phyloP scores from a whole-genome alignment of 2,113 vertebrate species.

The Calyptommatus sinebrachiatus region DNA sequence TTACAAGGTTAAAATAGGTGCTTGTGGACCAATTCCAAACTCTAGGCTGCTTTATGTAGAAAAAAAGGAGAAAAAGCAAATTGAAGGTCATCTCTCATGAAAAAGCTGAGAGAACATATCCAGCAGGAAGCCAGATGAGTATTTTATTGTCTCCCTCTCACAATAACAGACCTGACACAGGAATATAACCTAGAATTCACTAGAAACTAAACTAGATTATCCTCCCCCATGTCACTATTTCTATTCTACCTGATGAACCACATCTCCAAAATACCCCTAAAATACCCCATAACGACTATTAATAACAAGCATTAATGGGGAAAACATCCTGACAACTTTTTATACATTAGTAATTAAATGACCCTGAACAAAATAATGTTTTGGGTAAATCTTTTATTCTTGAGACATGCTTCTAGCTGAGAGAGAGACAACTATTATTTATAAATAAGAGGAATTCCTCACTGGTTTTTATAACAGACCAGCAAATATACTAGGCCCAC shows the following conservation, averaged over 20 bases:
- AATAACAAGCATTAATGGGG: conserved; percentile 22
- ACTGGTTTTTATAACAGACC: no score
- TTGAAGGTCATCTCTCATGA: conserved; percentile 62
- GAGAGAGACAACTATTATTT: no score
- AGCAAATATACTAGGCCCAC: no score
- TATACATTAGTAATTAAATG: conserved; percentile 32
- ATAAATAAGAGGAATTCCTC: no score
- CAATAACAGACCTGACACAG: neutral
- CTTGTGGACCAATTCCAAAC: conserved; percentile 69
- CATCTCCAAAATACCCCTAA: no score
- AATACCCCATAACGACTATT: neutral
- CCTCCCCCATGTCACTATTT: neutral
- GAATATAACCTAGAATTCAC: neutral
- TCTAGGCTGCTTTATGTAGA: conserved; percentile 58
- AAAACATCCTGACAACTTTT: conserved; percentile 53
- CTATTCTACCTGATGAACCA: no score
- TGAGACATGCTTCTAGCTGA: neutral
- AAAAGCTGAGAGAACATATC: neutral
- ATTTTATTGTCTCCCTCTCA: neutral
- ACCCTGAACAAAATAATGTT: neutral
- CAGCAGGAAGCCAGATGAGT: neutral
- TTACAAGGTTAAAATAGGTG: conserved; percentile 75
- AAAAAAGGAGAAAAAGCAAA: conserved; percentile 26
- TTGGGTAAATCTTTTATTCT: neutral
- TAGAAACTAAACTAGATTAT: neutral